A percentile compares a stretch with the other conserved stretches of the same genome.
These are phyloP conservation scores for Metaphire vulgaris DNA, from an alignment of 1,140 invertebrate species.

Conservation along the genomic window DNA sequence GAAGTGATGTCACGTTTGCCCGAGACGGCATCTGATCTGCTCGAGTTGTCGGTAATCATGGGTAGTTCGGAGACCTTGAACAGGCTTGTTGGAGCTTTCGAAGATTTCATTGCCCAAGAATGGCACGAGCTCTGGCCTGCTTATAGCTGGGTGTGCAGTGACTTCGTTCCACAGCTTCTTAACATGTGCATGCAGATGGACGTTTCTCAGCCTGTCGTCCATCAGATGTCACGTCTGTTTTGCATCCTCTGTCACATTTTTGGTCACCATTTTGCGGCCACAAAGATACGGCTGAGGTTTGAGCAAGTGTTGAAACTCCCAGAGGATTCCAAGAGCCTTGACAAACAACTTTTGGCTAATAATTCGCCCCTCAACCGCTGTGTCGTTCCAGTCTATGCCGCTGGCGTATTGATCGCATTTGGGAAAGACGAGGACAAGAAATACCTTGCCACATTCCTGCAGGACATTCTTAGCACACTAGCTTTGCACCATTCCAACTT, in stretches of 20 bases:
- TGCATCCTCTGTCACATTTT: constrained; percentile 54
- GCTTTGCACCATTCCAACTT: constrained; percentile 56
- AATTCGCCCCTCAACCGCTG: constrained; percentile 52
- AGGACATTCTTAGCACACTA: constrained; percentile 55
- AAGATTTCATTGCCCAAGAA: constrained; percentile 43
- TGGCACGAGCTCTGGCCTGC: constrained; percentile 13
- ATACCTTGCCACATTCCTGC: constrained; percentile 54
- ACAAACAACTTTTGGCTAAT: constrained; percentile 28
- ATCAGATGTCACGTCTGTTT: constrained; percentile 52
- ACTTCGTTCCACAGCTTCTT: constrained; percentile 43
- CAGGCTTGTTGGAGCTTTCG: constrained; percentile 40
- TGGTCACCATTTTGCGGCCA: constrained; percentile 53
- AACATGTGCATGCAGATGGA: constrained; percentile 44
- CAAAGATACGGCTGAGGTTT: constrained; percentile 36
- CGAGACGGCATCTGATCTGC: constrained; percentile 36
- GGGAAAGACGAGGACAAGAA: constrained; percentile 51
- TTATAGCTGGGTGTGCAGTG: constrained; percentile 9
- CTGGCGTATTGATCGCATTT: constrained; percentile 53
- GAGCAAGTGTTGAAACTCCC: constrained; percentile 22
- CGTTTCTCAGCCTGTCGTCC: constrained; percentile 40
- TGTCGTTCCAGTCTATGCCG: constrained; percentile 57
- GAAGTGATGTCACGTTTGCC: constrained; percentile 43
- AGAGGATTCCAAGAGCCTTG: constrained; percentile 16
- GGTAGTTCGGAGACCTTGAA: constrained; percentile 39
- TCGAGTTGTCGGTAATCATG: constrained; percentile 43